These are phyloP conservation scores for Cynaeus angustus DNA, from an alignment of 2,888 invertebrate genomes.

Conservation along the genomic window DNA sequence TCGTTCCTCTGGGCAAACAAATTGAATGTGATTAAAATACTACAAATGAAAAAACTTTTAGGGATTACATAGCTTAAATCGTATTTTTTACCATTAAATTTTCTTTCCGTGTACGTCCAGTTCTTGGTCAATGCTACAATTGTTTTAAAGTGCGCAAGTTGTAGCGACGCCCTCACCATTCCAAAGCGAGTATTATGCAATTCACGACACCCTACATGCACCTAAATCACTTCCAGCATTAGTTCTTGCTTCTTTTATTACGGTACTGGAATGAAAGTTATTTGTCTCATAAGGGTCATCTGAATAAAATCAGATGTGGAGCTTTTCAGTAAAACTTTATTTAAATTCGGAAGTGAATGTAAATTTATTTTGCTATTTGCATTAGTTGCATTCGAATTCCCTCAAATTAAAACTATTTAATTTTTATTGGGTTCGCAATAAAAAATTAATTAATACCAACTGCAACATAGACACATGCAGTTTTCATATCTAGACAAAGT, in stretches of 20 bases:
- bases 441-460: conserved; percentile 12
- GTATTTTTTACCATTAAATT: not conserved
- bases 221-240: conserved; percentile 1
- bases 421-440: conserved; percentile 6
- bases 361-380: too few species aligned
- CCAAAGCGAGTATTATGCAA: conserved; percentile 7
- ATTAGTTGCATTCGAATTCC: too few species aligned
- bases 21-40: conserved; percentile 25
- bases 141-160: not conserved
- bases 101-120: too few species aligned
- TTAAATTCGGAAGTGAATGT: not conserved
- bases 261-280: not conserved
- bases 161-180: not conserved
- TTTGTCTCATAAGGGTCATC: not conserved
- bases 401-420: conserved; percentile 1
- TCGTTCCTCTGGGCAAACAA: conserved; percentile 11
- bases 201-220: conserved; percentile 1
- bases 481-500: conserved; percentile 8
- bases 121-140: not conserved
- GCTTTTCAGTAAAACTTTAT: not conserved
- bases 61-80: conserved; percentile 3
- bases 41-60: conserved; percentile 10
- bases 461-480: conserved; percentile 9
- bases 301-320: not conserved
- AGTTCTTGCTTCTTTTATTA: not conserved